Evolutionary conservation across 2,113 vertebrate species (phyloP), one percentile per base, ranked within the genome.

Genomic region (Rana temporaria): DNA sequence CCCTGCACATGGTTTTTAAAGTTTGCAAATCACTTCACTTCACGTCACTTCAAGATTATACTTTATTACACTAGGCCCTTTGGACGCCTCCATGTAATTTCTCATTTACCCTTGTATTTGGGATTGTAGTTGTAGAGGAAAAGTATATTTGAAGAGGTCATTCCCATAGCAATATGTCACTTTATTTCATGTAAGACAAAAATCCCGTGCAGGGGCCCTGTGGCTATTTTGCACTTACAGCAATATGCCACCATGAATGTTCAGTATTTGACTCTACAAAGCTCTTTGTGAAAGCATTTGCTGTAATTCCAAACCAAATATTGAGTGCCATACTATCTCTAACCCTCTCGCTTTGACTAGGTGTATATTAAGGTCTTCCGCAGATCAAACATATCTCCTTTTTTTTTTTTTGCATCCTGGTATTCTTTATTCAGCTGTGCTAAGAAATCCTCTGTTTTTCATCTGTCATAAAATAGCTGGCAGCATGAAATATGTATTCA

Each of bases 401-500:
- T 30, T 57, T 48, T 71, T 30, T 30, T 57, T 48, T 71, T 62
- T 72, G 59, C 26, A 52, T 81, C 79, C 38, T 72, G 19, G 22
- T 81, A 60, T 62, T 80, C 78, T 60, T 11, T n/a, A 32, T 64
- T 72, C 57, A 64, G 64, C 53, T 68, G 52, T 24, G 60, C 63
- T 22, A 48, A 68, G 30, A 76, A 60, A 76, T 68, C 65, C 81
- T 59, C 53, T 68, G 32, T 82, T 55, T 82, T 68, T 59, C 16
- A 76, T 82, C 19, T 75, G 81, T 82, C 72, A 76, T 76, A 60
- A 76, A 75, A 68, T 42, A 60, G 71, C 81, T 74, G 57, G 63
- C 63, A 82, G 48, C 22, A 66, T 65, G 32, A 82, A 75, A 76
- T 82, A 76, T 76, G 71, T 60, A 57, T 82, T 76, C 55, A 68